Evolutionary conservation across 92 coral and sea anemone species (phyloP), one percentile per base, ranked within the genome.

Genomic region (Virgularia gustaviana): DNA sequence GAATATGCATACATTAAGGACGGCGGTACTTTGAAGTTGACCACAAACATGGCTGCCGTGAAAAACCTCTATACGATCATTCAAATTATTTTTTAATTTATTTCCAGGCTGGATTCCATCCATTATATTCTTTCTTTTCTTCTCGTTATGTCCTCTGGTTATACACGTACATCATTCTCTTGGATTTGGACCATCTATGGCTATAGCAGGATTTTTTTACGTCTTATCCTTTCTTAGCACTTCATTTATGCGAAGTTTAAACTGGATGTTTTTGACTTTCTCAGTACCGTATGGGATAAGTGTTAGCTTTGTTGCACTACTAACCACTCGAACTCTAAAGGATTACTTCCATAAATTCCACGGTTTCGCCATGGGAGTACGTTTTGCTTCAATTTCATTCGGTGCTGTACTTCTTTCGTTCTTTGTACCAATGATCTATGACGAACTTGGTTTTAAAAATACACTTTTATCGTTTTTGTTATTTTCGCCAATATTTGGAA

Each of bases 341-440:
- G 65, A 59, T 32, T 59, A 59, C 36, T 59, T 59, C 29, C n/a
- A 29, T 33, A 59, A 59, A 59, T 59, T 32, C 29, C 36, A 32
- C 36, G 65, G 65, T 24, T 59, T 59, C 8, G 65, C 65, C 19
- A 33, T 59, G 19, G 42, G 65, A n/a, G 38, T 59, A 25, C 65
- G 65, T 31, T 59, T 59, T 59, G 11, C 41, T 34, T 39, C 65
- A 9, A 33, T n/a, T 33, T 10, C 65, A 2, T 4, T 59, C 1
- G 65, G 65, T 30, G 2, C 39, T 15, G 43, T 59, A 10, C 22
- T 59, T 39, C 3, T 59, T 20, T 59, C 65, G 0, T 15, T 3
- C 6, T 20, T 30, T 59, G 32, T 59, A 34, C 65, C 65, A 30
- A 29, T 29, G 15, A 33, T 59, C 19, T 59, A 32, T 8, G 65